Evolutionary conservation across 2,888 invertebrate species (phyloP).

Genomic region (Plagiodera versicolora): DNA sequence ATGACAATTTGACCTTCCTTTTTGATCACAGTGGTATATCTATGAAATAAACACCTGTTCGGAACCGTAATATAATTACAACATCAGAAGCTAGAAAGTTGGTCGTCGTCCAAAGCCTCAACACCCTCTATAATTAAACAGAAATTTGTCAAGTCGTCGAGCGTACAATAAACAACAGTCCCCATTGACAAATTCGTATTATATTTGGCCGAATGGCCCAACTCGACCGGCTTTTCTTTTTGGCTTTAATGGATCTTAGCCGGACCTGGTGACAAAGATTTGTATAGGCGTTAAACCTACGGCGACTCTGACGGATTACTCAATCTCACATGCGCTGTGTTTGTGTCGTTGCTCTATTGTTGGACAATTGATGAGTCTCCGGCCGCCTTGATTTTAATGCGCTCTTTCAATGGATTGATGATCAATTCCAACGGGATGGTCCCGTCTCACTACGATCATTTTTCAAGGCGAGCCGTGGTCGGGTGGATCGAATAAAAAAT

Average conservation of each 20-base stretch:
- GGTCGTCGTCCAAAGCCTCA: slow-evolving; percentile 16
- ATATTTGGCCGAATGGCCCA: slow-evolving; percentile 23
- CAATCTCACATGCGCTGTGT: slow-evolving; percentile 43
- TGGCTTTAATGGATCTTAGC: slow-evolving; percentile 33
- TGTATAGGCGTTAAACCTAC: slow-evolving; percentile 36
- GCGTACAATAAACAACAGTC: slow-evolving; percentile 28
- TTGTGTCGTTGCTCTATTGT: slow-evolving; percentile 45
- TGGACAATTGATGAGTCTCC: slow-evolving; percentile 47
- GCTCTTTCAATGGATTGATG: slow-evolving; percentile 46
- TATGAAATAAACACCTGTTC: not conserved
- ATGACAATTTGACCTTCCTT: too few species aligned
- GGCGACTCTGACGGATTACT: slow-evolving; percentile 36
- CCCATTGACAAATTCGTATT: slow-evolving; percentile 30
- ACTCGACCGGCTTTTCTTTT: slow-evolving; percentile 20
- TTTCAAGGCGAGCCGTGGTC: slow-evolving; percentile 29
- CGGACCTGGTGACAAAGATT: slow-evolving; percentile 35
- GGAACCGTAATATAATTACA: not conserved
- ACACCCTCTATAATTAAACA: slow-evolving; percentile 28
- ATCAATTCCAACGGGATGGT: slow-evolving; percentile 37
- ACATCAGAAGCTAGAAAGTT: not conserved
- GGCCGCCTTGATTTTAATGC: slow-evolving; percentile 47
- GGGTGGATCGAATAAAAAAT: slow-evolving; percentile 28
- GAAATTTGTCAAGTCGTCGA: slow-evolving; percentile 19
- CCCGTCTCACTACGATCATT: slow-evolving; percentile 25
- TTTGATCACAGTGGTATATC: too few species aligned